Base-by-base conservation (phyloP, 2,113 vertebrate species). In the Anolis carolinensis region DNA sequence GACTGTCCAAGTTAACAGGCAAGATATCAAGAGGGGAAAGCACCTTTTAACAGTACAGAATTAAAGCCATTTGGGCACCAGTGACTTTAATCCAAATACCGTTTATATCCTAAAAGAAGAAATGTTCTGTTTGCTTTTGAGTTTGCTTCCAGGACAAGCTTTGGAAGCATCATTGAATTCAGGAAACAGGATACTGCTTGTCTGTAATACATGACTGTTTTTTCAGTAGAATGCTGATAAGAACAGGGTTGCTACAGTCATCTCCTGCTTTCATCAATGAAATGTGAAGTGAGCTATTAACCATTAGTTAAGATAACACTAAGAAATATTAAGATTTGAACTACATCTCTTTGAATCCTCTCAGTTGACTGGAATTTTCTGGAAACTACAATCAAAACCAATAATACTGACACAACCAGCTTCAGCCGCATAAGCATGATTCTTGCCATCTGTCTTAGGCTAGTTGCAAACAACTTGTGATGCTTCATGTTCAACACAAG, bases 21-120 rank as follows among this genome's bases (percentile, higher is more conserved):
- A 86, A 91, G 90, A 7, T 72, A 90, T 63, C 84, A 59, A 39
- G 77, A 50, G 82, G 87, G 81, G 93, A 94, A 81, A 25, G 70
- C 76, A 79, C 81, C 86, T 34, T 0, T 0, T 70, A 63, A 88
- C 85, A 83, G 81, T 23, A 20, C 77, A 50, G 74, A 83, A 62
- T 87, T 16, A 87, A 82, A 52, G 9, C 14, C 27, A 44, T 44
- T 44, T 44, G 39, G 39, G 39, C 39, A 44, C 39, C 39, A 44
- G 39, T 44, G 39, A 44, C 39, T 44, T 44, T 5, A 44, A 4
- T 44, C 2, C 62, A 5, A 68, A 1, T 63, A 68, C 23, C 68
- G 80, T 5, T 11, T 62, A 13, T 1, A 68, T 18, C 82, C 76
- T 77, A 48, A 72, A 55, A 82, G 32, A 72, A 48, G 59, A 65